Evolutionary conservation across 2,888 invertebrate genomes (phyloP), one percentile per base, ranked within the genome.

Genomic region (Gerris lacustris): DNA sequence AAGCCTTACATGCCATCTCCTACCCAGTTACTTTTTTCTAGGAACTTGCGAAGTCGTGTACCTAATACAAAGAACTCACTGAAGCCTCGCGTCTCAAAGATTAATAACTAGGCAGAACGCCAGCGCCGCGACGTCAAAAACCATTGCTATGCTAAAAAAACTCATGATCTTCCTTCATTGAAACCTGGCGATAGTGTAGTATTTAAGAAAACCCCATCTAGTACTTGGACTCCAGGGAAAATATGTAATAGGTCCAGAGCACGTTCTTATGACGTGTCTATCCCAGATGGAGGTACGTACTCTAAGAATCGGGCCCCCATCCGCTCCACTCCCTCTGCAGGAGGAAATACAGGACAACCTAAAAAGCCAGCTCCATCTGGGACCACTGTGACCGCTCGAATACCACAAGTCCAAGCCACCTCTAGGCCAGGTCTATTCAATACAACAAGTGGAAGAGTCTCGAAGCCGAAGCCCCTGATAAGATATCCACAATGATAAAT

Each of bases 221-320:
- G 63, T 11, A 44, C 67, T 63, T 70, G 70, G 70, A n/a, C 67
- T 15, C 44, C 43, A 67, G 68, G 68, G 67, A 63, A 67, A 45
- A 45, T 70, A 67, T 63, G 63, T 43, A 55, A 55, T 67, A n/a
- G n/a, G n/a, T n/a, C n/a, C n/a, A n/a, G n/a, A n/a, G n/a, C n/a
- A n/a, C n/a, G n/a, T n/a, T n/a, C n/a, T n/a, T n/a, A n/a, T n/a
- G n/a, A n/a, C n/a, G n/a, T n/a, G n/a, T n/a, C n/a, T n/a, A 47
- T 6, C 11, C 47, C 47, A 47, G 47, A 47, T 47, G 47, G 47
- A 6, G 11, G 47, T 11, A 47, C 11, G 47, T 47, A 47, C 47
- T 7, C 47, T 47, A 47, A 11, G 47, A 47, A 47, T 47, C 47
- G 47, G 11, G 47, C 47, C 47, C 47, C 6, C 6, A 47, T 47